A percentile compares a stretch with the other conserved stretches of the same genome.
These are phyloP conservation scores for Steinernema scapterisci DNA, from an alignment of 2,888 invertebrate genomes.

Conservation along the genomic window DNA sequence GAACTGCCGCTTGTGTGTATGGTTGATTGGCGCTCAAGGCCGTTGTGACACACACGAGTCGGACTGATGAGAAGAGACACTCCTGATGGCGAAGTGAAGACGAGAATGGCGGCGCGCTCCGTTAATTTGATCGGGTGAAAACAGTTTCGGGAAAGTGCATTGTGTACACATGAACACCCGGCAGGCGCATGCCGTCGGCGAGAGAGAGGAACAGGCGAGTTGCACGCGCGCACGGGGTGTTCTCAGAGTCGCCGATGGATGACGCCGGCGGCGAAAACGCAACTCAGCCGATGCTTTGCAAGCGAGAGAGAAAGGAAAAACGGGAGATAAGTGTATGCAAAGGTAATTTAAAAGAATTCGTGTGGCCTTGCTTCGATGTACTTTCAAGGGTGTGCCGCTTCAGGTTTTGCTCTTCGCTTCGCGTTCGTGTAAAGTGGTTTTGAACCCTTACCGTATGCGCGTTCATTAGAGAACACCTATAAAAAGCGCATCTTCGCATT, in stretches of 20 bases:
- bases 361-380: slow-evolving; percentile 13
- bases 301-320: slow-evolving; percentile 1
- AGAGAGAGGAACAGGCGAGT: neutral
- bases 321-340: neutral
- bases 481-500: neutral
- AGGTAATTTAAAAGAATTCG: neutral
- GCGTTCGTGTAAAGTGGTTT: slow-evolving; percentile 1
- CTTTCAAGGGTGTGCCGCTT: slow-evolving; percentile 19
- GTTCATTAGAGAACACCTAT: neutral
- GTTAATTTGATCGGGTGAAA: slow-evolving; percentile 25
- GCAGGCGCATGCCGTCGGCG: slow-evolving; percentile 15
- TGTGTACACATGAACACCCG: slow-evolving; percentile 8
- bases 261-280: too few species aligned
- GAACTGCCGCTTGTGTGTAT: neutral
- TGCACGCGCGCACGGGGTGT: too few species aligned
- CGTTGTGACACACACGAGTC: neutral
- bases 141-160: slow-evolving; percentile 28
- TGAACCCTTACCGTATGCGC: slow-evolving; percentile 13
- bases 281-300: neutral
- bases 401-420: neutral
- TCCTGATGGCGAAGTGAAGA: neutral
- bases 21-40: slow-evolving; percentile 29
- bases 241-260: too few species aligned
- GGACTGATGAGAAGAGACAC: slow-evolving; percentile 21
- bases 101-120: slow-evolving; percentile 15